Conservation (phyloP, 2,113 vertebrate species). For the Mesitornis unicolor region DNA sequence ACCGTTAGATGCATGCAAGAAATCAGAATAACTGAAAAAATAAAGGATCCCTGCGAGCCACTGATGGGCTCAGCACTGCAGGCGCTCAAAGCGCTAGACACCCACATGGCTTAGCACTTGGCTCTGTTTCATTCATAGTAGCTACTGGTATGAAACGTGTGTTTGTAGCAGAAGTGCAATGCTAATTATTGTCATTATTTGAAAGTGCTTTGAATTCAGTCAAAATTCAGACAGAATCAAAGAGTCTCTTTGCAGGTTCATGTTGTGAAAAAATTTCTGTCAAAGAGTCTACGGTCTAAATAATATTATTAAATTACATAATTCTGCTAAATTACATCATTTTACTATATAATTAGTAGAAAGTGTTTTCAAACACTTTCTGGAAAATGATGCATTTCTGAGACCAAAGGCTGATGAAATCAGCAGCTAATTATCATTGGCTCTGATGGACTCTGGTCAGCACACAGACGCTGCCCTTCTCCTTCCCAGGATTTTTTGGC, state of each 20-base stretch:
- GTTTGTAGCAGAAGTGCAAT: background rate
- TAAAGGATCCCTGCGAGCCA: accelerated
- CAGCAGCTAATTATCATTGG: constrained; percentile 8
- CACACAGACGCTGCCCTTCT: background rate
- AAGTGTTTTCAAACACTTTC: constrained; percentile 20
- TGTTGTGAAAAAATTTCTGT: background rate
- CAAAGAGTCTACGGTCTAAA: background rate
- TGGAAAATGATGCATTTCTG: constrained; percentile 23
- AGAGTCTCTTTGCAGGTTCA: background rate
- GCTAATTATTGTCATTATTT: background rate
- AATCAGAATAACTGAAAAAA: background rate
- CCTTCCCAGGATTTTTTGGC: background rate
- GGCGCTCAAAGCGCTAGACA: background rate
- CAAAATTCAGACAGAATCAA: constrained; percentile 12
- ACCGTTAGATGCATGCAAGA: background rate
- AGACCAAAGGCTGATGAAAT: constrained; percentile 29
- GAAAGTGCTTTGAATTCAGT: constrained; percentile 5
- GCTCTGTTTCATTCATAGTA: background rate
- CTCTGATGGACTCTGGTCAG: background rate
- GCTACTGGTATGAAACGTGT: background rate
- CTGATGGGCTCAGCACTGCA: background rate
- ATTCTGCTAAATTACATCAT: constrained; percentile 28
- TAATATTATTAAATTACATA: constrained; percentile 17
- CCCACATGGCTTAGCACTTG: background rate
- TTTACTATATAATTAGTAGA: constrained; percentile 52